These are phyloP conservation scores for Bombus balteatus DNA, from an alignment of 1,140 invertebrate species.

Conservation along the genomic window DNA sequence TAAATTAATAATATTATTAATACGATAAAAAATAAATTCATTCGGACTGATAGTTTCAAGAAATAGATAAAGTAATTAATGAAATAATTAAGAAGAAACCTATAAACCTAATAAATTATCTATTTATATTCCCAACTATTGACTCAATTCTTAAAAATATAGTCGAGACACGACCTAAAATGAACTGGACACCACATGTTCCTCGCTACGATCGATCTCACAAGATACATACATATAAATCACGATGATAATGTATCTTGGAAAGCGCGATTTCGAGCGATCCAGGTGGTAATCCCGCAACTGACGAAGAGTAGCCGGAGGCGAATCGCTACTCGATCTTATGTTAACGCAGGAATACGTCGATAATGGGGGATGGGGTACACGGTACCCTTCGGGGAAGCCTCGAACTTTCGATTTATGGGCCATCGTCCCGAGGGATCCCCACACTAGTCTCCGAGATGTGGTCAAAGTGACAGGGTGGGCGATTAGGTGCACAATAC, in stretches of 20 bases:
- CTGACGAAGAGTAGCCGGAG: conserved; percentile 58
- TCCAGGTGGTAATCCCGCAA: conserved; percentile 62
- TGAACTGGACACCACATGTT: not conserved
- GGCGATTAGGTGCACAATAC: conserved; percentile 81
- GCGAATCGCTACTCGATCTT: conserved; percentile 61
- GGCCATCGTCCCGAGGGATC: conserved; percentile 75
- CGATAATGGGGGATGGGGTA: conserved; percentile 59
- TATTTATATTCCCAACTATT: not conserved
- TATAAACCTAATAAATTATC: not conserved
- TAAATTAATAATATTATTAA: not conserved
- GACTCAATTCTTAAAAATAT: not conserved
- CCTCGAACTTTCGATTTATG: conserved; percentile 80
- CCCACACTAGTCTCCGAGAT: conserved; percentile 60
- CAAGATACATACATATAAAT: conserved; percentile 22
- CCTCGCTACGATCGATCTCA: no score
- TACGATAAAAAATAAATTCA: not conserved
- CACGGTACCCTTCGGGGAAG: conserved; percentile 57
- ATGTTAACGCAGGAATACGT: conserved; percentile 65
- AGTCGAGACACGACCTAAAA: not conserved
- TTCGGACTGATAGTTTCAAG: not conserved
- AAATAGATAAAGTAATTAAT: not conserved
- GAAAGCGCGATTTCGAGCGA: conserved; percentile 49
- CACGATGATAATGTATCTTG: conserved; percentile 51
- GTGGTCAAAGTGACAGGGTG: conserved; percentile 81
- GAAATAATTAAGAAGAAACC: not conserved